Conservation (phyloP, 2,113 vertebrate genomes). For the Galbula dea region DNA sequence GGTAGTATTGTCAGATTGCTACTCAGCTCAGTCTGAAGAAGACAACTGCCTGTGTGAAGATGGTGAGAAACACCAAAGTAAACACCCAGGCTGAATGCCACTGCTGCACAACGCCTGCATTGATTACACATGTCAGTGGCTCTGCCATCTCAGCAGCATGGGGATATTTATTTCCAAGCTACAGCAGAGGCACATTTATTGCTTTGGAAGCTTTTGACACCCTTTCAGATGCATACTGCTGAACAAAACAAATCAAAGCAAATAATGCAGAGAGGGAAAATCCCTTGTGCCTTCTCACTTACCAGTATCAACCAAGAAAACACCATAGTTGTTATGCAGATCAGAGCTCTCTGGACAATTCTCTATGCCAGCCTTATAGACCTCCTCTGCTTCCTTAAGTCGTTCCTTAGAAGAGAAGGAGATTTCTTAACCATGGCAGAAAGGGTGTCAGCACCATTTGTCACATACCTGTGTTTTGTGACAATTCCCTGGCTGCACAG, state of each 20-base stretch:
- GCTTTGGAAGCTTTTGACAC: not conserved
- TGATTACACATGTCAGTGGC: not conserved
- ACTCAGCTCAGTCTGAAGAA: not conserved
- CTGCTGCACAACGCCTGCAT: not conserved
- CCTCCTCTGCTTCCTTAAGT: constrained; percentile 83
- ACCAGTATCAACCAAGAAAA: constrained; percentile 94
- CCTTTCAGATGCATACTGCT: not conserved
- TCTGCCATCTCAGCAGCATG: not conserved
- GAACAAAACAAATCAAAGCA: not conserved
- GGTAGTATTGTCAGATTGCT: not conserved
- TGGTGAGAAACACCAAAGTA: not conserved
- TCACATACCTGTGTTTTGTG: not conserved
- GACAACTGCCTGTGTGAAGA: not conserved
- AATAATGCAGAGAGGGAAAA: not conserved
- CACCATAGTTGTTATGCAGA: constrained; percentile 95
- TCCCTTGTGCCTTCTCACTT: constrained; percentile 39
- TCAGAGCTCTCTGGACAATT: constrained; percentile 93
- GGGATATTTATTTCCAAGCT: not conserved
- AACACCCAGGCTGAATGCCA: not conserved
- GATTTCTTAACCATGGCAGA: not conserved
- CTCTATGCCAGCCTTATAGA: constrained; percentile 88
- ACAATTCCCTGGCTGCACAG: fast-evolving
- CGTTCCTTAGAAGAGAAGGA: constrained; percentile 77
- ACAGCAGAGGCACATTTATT: not conserved
- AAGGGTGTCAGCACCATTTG: not conserved